phyloP scores from a whole-genome alignment of 2,113 vertebrate species.

The Prionailurus bengalensis region DNA sequence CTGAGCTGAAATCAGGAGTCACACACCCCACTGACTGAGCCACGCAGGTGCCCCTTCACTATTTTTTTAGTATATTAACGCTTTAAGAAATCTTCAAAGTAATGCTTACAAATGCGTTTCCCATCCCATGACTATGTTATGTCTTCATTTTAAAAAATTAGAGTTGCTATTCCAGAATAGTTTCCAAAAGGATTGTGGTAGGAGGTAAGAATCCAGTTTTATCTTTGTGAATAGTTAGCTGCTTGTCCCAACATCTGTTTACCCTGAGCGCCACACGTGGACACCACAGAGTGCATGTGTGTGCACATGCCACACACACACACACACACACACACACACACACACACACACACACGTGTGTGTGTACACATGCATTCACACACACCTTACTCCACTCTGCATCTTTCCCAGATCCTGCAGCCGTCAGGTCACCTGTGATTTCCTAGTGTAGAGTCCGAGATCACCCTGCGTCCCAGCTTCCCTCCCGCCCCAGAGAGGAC shows the following conservation, averaged over 20 bases:
- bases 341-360: no score
- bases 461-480: background rate
- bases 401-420: background rate
- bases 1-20: background rate
- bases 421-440: background rate
- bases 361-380: no score
- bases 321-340: no score
- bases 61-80: background rate
- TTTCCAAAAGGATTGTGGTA: background rate
- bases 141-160: background rate
- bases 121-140: background rate
- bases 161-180: background rate
- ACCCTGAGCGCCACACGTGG: background rate
- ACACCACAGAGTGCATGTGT: background rate
- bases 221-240: background rate
- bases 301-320: no score
- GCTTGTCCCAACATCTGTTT: background rate
- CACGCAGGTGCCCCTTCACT: background rate
- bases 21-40: background rate
- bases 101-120: background rate
- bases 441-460: background rate
- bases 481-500: background rate
- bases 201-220: background rate
- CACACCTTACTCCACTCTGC: background rate
- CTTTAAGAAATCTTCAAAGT: background rate